A percentile compares a stretch with the other conserved stretches of the same genome.
These are phyloP conservation scores for Podiceps cristatus DNA, from an alignment of 2,113 vertebrate species.

Conservation along the genomic window DNA sequence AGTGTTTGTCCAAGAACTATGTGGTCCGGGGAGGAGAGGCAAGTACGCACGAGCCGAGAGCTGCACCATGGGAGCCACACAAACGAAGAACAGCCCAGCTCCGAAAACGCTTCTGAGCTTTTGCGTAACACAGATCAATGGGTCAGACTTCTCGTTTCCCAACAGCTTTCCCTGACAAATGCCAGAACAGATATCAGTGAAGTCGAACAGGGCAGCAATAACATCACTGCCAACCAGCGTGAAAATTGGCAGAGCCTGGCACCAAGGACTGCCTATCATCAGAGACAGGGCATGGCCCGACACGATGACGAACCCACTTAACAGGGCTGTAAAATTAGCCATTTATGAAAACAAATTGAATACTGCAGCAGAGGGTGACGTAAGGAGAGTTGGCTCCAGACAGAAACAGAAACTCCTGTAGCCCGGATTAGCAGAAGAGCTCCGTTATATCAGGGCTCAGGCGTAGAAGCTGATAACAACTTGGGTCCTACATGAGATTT, in stretches of 20 bases:
- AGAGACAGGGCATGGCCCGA: conserved; percentile 69
- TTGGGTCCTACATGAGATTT: conserved; percentile 49
- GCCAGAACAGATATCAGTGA: conserved; percentile 61
- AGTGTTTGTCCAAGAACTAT: background rate
- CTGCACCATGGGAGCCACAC: background rate
- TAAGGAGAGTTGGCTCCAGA: conserved; percentile 77
- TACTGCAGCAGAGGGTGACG: conserved; percentile 78
- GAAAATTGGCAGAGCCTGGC: conserved; percentile 66
- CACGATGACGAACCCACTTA: conserved; percentile 76
- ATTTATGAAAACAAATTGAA: conserved; percentile 79
- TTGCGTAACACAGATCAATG: conserved; percentile 44
- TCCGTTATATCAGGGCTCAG: conserved; percentile 61
- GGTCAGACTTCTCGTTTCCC: conserved; percentile 47
- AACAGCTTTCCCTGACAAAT: conserved; percentile 44
- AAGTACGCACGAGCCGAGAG: background rate
- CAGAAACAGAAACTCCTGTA: conserved; percentile 63
- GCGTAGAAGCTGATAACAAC: conserved; percentile 59
- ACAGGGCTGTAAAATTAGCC: conserved; percentile 81
- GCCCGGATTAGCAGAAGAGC: conserved; percentile 72
- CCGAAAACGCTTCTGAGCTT: background rate
- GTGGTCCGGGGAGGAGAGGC: background rate
- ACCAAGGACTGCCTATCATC: conserved; percentile 67
- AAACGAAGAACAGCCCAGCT: background rate
- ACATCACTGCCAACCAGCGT: conserved; percentile 47
- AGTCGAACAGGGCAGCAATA: conserved; percentile 74